phyloP scores from a whole-genome alignment of 1,140 invertebrate species.

The Lordiphosa stackelbergi region DNA sequence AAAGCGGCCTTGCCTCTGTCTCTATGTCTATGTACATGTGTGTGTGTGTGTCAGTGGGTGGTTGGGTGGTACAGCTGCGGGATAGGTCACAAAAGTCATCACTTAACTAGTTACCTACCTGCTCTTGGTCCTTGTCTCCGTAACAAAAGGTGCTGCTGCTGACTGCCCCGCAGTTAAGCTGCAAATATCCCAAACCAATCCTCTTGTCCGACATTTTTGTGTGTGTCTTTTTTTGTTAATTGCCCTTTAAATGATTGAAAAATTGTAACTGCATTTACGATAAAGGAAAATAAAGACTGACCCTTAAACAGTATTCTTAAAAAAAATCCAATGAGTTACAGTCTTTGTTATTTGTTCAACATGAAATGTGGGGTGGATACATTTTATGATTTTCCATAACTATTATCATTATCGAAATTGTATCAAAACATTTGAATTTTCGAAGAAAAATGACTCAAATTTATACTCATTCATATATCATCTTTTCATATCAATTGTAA shows the following conservation, averaged over 20 bases:
- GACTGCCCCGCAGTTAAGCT: slow-evolving; percentile 16
- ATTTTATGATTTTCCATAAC: neutral
- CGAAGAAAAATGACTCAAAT: too few species aligned
- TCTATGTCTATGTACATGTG: neutral
- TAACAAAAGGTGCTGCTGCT: too few species aligned
- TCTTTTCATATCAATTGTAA: too few species aligned
- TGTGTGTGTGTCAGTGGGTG: slow-evolving; percentile 13
- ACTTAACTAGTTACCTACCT: slow-evolving; percentile 3
- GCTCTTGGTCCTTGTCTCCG: neutral
- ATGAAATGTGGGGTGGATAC: neutral
- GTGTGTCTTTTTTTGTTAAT: too few species aligned
- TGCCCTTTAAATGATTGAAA: slow-evolving; percentile 1
- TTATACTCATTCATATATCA: too few species aligned
- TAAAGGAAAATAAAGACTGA: neutral
- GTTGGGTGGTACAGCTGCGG: neutral
- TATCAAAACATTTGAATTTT: too few species aligned
- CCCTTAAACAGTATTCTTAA: neutral
- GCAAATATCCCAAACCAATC: neutral
- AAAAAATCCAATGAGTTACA: neutral
- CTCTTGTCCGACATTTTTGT: too few species aligned
- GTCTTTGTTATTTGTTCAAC: neutral
- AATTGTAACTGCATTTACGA: neutral
- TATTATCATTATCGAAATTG: too few species aligned
- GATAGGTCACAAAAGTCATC: too few species aligned
- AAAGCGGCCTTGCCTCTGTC: neutral